Evolutionary conservation across 2,888 invertebrate genomes (phyloP).

Genomic region (Acronicta psi): DNA sequence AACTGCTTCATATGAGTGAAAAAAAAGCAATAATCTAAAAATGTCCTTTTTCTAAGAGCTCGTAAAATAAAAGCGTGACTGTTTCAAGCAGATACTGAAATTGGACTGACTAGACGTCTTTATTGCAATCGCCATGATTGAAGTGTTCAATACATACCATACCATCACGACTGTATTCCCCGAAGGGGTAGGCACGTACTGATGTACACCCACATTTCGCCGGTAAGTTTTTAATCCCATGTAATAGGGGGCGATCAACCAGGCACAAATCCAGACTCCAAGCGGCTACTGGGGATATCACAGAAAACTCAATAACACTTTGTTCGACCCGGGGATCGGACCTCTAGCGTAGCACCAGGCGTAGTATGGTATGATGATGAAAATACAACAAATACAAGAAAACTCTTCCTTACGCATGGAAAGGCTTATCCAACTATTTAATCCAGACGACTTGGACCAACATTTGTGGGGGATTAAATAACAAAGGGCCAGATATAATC

Average conservation of each 20-base stretch:
- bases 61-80: conserved; percentile 20
- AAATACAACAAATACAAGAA: not conserved
- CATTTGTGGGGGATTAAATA: conserved; percentile 14
- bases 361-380: not conserved
- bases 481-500: conserved; percentile 30
- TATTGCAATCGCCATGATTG: conserved; percentile 10
- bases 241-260: too few relatives aligned
- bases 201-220: too few relatives aligned
- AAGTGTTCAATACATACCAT: not conserved
- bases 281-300: too few relatives aligned
- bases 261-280: too few relatives aligned
- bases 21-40: conserved; percentile 11
- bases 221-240: too few relatives aligned
- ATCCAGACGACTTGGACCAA: conserved; percentile 15
- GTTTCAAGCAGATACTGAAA: conserved; percentile 22
- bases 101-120: conserved; percentile 43
- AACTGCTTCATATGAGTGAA: conserved; percentile 4
- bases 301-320: too few relatives aligned
- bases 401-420: not conserved
- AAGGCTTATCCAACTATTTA: conserved; percentile 3
- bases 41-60: conserved; percentile 3
- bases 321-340: too few relatives aligned
- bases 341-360: too few relatives aligned
- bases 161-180: too few relatives aligned
- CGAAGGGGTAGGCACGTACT: too few relatives aligned